Evolutionary conservation across 1,140 invertebrate species (phyloP), one percentile per base, ranked within the genome.

Genomic region (Gonatopus flavifemur): DNA sequence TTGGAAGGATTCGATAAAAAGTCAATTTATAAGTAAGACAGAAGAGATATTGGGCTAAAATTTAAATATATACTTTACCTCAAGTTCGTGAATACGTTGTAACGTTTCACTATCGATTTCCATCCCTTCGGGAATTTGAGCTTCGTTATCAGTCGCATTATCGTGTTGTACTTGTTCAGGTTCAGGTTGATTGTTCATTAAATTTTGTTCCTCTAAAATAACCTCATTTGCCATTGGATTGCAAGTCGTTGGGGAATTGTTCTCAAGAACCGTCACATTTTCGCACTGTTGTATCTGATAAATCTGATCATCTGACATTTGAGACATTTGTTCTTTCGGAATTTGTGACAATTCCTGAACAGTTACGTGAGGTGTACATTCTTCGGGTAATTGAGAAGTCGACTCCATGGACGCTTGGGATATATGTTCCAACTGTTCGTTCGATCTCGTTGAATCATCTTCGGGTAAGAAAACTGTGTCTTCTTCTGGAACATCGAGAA

Each of bases 61-160:
- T 35, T 35, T 35, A 35, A 13, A 35, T 8, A 33, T 33, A 33
- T 37, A 40, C 8, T 13, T 49, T 59, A 73, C 74, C 61, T 76
- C 76, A 30, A 78, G 59, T 44, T 76, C 74, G 28, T 78, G 74
- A 49, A 78, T 78, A 35, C 72, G 72, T 43, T 77, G 73, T 12
- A 78, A 57, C 0, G 74, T 78, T 48, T 77, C 74, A 22, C 67
- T 76, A 28, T 78, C 74, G 21, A 78, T 76, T 39, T 77, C 76
- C 69, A 78, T 77, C 40, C 67, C 74, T 50, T 76, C 74, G 1
- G 74, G 67, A 44, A 77, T 72, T 35, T 74, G 70, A 1, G 69
- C 57, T 25, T 74, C 74, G 1, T 62, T 47, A 21, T 73, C 76
- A 4, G 61, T 47, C 6, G 50, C 45, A 45, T 49, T 52, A 10